A percentile compares a stretch with the other conserved stretches of the same genome.
Conservation (phyloP, 2,113 vertebrate genomes). For the Hydrolagus affinis region DNA sequence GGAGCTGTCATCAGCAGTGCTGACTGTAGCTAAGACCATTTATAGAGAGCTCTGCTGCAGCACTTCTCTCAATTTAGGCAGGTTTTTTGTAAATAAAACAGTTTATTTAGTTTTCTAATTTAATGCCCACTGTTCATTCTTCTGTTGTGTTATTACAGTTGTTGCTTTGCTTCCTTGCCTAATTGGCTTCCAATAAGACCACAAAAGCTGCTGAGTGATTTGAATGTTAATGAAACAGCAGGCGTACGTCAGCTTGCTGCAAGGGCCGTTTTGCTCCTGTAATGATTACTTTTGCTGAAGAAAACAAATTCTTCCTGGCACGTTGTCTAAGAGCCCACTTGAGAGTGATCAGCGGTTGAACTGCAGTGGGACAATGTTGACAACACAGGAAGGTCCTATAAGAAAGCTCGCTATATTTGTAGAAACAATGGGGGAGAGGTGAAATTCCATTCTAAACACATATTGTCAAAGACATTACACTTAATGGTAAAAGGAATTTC, state of each 20-base stretch:
- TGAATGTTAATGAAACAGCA: constrained; percentile 28
- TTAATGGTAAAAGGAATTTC: too few relatives aligned
- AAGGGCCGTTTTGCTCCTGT: constrained; percentile 18
- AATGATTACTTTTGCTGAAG: constrained; percentile 5
- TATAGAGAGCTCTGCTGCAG: not conserved
- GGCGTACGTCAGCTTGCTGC: constrained; percentile 2
- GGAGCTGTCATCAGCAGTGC: constrained; percentile 14
- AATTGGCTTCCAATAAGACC: constrained; percentile 14
- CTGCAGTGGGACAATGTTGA: not conserved
- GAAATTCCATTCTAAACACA: not conserved
- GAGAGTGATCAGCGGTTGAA: not conserved
- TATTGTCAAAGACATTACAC: too few relatives aligned
- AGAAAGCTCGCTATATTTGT: not conserved
- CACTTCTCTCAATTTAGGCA: not conserved
- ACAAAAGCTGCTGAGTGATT: constrained; percentile 21
- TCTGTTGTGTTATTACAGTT: constrained; percentile 29
- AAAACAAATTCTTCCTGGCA: constrained; percentile 13
- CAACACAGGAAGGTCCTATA: not conserved
- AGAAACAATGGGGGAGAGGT: not conserved
- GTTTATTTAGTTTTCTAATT: constrained; percentile 33
- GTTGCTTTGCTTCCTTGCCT: constrained; percentile 28
- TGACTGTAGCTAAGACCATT: not conserved
- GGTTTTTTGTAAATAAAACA: not conserved
- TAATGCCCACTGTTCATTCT: constrained; percentile 26
- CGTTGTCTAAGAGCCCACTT: not conserved